These are phyloP conservation scores for Pristionchus japonicus DNA, from an alignment of 2,888 invertebrate genomes.

Conservation along the genomic window DNA sequence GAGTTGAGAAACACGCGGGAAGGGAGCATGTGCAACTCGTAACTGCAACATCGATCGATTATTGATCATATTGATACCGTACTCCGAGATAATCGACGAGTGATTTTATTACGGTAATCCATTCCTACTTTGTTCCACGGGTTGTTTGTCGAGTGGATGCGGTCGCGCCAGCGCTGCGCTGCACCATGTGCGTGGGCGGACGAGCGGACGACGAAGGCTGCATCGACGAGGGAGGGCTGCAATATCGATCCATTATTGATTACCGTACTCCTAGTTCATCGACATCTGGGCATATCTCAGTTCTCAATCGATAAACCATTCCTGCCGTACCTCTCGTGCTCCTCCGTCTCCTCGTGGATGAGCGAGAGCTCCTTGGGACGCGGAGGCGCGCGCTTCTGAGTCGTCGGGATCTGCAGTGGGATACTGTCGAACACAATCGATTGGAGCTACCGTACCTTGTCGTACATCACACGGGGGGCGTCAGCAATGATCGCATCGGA, in stretches of 20 bases:
- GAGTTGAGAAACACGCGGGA: no score
- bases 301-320: not conserved
- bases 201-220: not conserved
- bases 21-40: no score
- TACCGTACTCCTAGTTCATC: not conserved
- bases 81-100: no score
- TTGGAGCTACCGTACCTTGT: slow-evolving; percentile 27
- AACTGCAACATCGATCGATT: no score
- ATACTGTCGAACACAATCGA: not conserved
- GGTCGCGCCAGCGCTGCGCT: no score
- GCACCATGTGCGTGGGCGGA: slow-evolving; percentile 15
- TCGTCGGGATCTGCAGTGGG: slow-evolving; percentile 40
- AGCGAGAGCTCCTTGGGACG: slow-evolving; percentile 49
- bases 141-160: no score
- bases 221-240: slow-evolving; percentile 9
- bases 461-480: slow-evolving; percentile 28
- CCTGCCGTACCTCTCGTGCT: slow-evolving; percentile 43
- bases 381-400: slow-evolving; percentile 15
- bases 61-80: no score
- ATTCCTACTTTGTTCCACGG: no score
- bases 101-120: no score
- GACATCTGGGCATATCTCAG: not conserved
- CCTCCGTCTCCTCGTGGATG: slow-evolving; percentile 50
- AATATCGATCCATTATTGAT: not conserved
- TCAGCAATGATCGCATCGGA: not conserved